A percentile compares a stretch with the other conserved stretches of the same genome.
Evolutionary conservation across 2,888 invertebrate species (phyloP).

Genomic region (Apotomis turbidana): DNA sequence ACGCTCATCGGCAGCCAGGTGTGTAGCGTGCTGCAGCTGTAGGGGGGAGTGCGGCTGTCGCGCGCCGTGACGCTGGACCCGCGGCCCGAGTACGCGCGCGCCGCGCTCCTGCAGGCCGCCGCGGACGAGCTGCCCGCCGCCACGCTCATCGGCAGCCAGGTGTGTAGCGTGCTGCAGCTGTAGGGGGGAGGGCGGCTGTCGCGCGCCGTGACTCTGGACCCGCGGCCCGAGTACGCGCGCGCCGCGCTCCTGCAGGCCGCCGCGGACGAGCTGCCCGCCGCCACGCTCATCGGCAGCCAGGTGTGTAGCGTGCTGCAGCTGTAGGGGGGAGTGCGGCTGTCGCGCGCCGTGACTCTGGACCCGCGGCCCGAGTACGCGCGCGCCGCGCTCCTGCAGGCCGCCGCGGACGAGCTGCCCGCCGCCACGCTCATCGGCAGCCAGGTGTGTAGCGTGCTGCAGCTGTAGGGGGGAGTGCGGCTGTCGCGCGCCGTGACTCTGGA

Average conservation of each 20-base stretch:
- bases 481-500: constrained; percentile 85
- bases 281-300: constrained; percentile 84
- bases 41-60: constrained; percentile 70
- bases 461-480: constrained; percentile 61
- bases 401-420: constrained; percentile 73
- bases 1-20: constrained; percentile 83
- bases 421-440: constrained; percentile 86
- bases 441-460: too few relatives aligned
- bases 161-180: too few relatives aligned
- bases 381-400: constrained; percentile 81
- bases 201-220: constrained; percentile 85
- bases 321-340: constrained; percentile 63
- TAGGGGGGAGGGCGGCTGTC: constrained; percentile 66
- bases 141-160: constrained; percentile 83
- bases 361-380: constrained; percentile 94
- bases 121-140: constrained; percentile 81
- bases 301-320: too few relatives aligned
- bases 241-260: constrained; percentile 82
- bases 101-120: constrained; percentile 77
- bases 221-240: constrained; percentile 94
- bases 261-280: constrained; percentile 78
- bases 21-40: too few relatives aligned
- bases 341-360: constrained; percentile 85
- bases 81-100: constrained; percentile 94
- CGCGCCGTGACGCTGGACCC: constrained; percentile 85